Conservation (phyloP, 2,797 vertebrate species). For the Leptatherina wallacei region DNA sequence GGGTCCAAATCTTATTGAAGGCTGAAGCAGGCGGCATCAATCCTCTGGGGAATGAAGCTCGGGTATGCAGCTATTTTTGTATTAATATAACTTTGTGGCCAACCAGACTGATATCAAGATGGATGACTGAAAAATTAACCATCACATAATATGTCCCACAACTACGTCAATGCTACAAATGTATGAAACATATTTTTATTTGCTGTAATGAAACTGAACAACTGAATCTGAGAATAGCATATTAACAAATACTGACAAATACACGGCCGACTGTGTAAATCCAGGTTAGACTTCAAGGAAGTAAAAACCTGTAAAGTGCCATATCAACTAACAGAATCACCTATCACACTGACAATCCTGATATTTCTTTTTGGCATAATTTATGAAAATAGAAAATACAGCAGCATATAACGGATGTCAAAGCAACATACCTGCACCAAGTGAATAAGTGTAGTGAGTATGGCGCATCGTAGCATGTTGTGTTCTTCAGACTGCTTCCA, state of each 20-base stretch:
- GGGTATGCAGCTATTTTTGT: slow-evolving; percentile 15
- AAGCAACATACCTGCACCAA: slow-evolving; percentile 89
- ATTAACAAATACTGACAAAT: no score
- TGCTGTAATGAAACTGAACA: background rate
- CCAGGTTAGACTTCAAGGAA: background rate
- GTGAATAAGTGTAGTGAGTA: slow-evolving; percentile 93
- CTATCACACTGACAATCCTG: slow-evolving; percentile 15
- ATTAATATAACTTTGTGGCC: slow-evolving; percentile 5
- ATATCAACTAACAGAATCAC: slow-evolving; percentile 25
- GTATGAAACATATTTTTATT: background rate
- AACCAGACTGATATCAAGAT: slow-evolving; percentile 9
- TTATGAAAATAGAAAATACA: background rate
- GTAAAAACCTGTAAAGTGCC: slow-evolving; percentile 16
- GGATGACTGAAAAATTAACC: slow-evolving; percentile 10
- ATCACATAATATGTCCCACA: background rate
- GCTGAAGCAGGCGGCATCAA: slow-evolving; percentile 17
- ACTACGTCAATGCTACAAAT: background rate
- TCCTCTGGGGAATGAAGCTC: background rate
- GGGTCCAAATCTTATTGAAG: slow-evolving; percentile 36
- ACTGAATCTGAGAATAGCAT: background rate
- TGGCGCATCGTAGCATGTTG: slow-evolving; percentile 98
- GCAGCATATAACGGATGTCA: background rate
- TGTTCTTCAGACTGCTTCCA: slow-evolving; percentile 99
- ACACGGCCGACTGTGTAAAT: background rate
- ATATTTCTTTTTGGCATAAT: no score